phyloP scores from a whole-genome alignment of 2,113 vertebrate species.

The Seriola dumerili region DNA sequence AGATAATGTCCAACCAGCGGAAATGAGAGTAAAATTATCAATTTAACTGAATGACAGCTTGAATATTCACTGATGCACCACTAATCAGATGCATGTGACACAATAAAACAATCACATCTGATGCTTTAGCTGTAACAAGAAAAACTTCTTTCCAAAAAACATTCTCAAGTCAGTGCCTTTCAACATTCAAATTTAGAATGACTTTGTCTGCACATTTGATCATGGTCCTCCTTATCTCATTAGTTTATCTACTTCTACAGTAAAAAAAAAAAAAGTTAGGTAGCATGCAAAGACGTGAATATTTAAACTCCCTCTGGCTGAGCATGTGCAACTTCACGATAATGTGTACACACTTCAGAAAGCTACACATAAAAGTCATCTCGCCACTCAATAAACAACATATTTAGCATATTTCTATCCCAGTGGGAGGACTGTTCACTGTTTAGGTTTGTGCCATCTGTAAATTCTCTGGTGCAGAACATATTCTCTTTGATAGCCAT shows the following conservation, averaged over 20 bases:
- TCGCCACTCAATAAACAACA: slow-evolving; percentile 29
- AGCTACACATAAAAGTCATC: slow-evolving; percentile 56
- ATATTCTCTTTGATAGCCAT: slow-evolving; percentile 61
- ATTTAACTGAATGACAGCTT: slow-evolving; percentile 16
- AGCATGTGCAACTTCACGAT: slow-evolving; percentile 17
- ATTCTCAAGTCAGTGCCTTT: background rate
- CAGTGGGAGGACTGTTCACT: slow-evolving; percentile 35
- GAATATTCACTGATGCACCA: slow-evolving; percentile 15
- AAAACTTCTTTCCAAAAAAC: background rate
- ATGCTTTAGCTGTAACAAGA: background rate
- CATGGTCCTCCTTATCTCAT: slow-evolving; percentile 26
- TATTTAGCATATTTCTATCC: slow-evolving; percentile 57
- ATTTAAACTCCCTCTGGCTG: slow-evolving; percentile 16
- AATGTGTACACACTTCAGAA: slow-evolving; percentile 56
- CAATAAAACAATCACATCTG: slow-evolving; percentile 5
- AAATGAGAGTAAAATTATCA: slow-evolving; percentile 8
- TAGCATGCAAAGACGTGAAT: slow-evolving; percentile 5
- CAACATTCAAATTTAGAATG: slow-evolving; percentile 27
- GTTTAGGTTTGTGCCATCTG: slow-evolving; percentile 64
- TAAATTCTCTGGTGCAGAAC: slow-evolving; percentile 43
- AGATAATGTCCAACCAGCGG: background rate
- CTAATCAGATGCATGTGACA: background rate
- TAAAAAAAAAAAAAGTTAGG: background rate
- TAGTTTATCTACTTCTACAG: slow-evolving; percentile 15
- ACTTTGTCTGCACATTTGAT: slow-evolving; percentile 27